These are phyloP conservation scores for Leptinotarsa undecemlineata DNA, from an alignment of 1,140 invertebrate species.

Conservation along the genomic window DNA sequence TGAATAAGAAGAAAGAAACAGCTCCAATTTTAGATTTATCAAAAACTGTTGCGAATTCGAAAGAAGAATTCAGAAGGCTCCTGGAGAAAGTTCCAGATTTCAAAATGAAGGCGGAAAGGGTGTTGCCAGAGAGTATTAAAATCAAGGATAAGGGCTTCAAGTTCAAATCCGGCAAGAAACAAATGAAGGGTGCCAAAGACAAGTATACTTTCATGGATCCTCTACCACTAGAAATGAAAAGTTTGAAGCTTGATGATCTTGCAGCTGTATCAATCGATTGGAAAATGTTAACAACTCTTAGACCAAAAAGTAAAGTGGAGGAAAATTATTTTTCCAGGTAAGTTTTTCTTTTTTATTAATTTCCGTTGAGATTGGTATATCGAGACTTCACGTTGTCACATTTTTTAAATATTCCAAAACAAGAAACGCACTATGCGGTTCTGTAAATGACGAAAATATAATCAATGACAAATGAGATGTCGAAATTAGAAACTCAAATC, in stretches of 20 bases:
- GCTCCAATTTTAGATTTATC: conserved; percentile 83
- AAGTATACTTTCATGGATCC: conserved; percentile 77
- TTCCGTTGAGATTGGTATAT: no score
- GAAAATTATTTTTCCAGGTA: conserved; percentile 87
- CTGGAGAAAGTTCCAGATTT: conserved; percentile 87
- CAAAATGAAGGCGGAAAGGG: conserved; percentile 85
- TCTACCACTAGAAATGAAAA: conserved; percentile 79
- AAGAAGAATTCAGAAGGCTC: conserved; percentile 80
- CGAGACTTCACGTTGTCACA: no score
- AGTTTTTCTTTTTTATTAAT: conserved; percentile 9
- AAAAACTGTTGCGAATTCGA: conserved; percentile 71
- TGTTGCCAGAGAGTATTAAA: conserved; percentile 68
- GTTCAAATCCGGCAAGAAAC: conserved; percentile 70
- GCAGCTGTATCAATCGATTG: conserved; percentile 87
- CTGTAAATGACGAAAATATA: no score
- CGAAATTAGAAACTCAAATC: no score
- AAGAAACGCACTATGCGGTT: no score
- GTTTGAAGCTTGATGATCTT: conserved; percentile 76
- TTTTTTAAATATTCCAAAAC: no score
- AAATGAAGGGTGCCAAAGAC: conserved; percentile 63
- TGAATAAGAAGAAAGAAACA: conserved; percentile 80
- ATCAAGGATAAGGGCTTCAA: conserved; percentile 66
- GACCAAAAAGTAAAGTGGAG: conserved; percentile 80
- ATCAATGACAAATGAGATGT: no score
- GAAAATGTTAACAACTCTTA: conserved; percentile 85